A percentile compares a stretch with the other conserved stretches of the same genome.
phyloP scores from a whole-genome alignment of 2,888 invertebrate species.

The Boloria euphrosyne region DNA sequence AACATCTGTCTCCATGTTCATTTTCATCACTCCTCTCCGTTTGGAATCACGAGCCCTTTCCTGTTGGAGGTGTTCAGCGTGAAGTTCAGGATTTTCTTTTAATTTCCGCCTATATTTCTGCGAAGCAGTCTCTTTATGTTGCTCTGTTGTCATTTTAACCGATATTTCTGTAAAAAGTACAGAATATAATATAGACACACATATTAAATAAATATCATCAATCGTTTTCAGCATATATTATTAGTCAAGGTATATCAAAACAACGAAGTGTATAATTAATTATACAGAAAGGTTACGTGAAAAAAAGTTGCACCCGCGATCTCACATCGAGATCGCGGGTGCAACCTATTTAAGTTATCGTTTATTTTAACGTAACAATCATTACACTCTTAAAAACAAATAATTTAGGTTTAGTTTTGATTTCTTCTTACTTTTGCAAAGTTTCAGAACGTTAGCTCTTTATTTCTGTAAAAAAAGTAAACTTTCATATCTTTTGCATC shows the following conservation, averaged over 20 bases:
- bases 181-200: not conserved
- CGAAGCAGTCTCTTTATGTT: constrained; percentile 39
- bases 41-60: constrained; percentile 41
- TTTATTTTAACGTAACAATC: constrained; percentile 29
- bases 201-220: not conserved
- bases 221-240: constrained; percentile 33
- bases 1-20: constrained; percentile 37
- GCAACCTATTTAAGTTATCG: constrained; percentile 34
- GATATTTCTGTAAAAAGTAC: not conserved
- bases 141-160: constrained; percentile 19
- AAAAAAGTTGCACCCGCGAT: constrained; percentile 1
- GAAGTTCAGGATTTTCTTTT: constrained; percentile 40
- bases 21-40: constrained; percentile 42
- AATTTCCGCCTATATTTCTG: constrained; percentile 42
- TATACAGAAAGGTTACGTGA: not conserved
- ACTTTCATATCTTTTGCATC: constrained; percentile 32
- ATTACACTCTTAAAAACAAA: constrained; percentile 29
- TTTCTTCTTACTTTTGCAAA: constrained; percentile 34
- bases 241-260: constrained; percentile 34
- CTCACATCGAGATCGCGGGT: constrained; percentile 15
- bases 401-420: constrained; percentile 28
- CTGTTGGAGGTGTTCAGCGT: constrained; percentile 36
- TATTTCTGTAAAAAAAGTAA: constrained; percentile 24
- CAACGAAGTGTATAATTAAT: constrained; percentile 30
- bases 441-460: constrained; percentile 27